Conservation (phyloP, 2,888 invertebrate genomes). For the Slavum lentiscoides region DNA sequence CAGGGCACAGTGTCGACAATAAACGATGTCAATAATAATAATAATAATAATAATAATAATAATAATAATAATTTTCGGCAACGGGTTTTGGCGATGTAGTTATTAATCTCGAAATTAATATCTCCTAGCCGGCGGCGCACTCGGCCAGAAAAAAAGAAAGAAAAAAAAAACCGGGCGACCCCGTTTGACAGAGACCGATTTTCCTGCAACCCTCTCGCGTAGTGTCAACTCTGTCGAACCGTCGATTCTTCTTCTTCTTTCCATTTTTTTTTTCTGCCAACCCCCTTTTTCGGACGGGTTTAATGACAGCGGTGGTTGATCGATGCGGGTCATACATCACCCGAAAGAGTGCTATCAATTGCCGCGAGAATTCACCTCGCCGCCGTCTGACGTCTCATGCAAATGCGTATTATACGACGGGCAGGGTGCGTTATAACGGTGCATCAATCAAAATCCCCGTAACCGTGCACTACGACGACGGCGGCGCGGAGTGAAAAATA, state of each 20-base stretch:
- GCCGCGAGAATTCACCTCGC: constrained; percentile 30
- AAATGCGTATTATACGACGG: neutral
- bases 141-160: too few relatives aligned
- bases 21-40: neutral
- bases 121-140: too few relatives aligned
- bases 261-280: too few relatives aligned
- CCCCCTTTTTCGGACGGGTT: constrained; percentile 37
- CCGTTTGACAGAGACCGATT: constrained; percentile 48
- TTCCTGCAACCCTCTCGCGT: neutral
- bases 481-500: constrained; percentile 26
- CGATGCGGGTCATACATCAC: constrained; percentile 52
- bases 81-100: neutral
- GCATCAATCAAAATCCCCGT: constrained; percentile 41
- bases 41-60: constrained; percentile 12
- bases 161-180: neutral
- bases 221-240: constrained; percentile 25
- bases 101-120: constrained; percentile 31
- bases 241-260: constrained; percentile 18
- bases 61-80: neutral
- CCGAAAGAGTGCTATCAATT: constrained; percentile 53
- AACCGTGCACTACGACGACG: neutral
- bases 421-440: neutral
- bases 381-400: too few relatives aligned
- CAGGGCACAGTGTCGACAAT: neutral
- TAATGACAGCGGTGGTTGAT: constrained; percentile 47